Evolutionary conservation across 2,888 invertebrate species (phyloP), one percentile per base, ranked within the genome.

Genomic region (Pterostichus madidus): DNA sequence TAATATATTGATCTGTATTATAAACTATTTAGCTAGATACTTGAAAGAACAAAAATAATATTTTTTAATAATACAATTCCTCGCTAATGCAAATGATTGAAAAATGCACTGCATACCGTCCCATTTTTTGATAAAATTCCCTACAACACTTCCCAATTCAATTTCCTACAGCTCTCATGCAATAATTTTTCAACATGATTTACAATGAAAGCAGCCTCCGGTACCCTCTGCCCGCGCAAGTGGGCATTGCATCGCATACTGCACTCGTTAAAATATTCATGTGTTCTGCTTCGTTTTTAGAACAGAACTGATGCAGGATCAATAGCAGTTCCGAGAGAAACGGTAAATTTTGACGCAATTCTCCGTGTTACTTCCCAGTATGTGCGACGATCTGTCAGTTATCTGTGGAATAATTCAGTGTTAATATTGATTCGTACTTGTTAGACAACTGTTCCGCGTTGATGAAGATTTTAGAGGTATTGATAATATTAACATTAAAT

Each of bases 291-390:
- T 77, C 56, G 77, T 77, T 77, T 77, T 77, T 77, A 77, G 77
- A 11, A 77, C 77, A 77, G 35, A 53, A 75, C 52, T 77, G 77
- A 77, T 77, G 59, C 77, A 39, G 56, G 77, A 77, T 77, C 77
- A 77, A 77, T 77, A 77, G 53, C 39, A 53, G 15, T 35, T 39
- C 59, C 13, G 32, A 77, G 77, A 56, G 59, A 15, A 77, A 32
- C 59, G 35, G 39, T 24, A 59, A 77, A 77, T 46, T 77, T 56
- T 77, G 53, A 56, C 59, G 56, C 56, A 31, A 75, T 75, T 75
- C 32, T 13, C 31, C 31, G 31, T 75, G 49, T 75, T 52, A 52
- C 15, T 7, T 77, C 35, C 31, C 44, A 53, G 8, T 77, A 35
- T 59, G 15, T 39, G 59, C 59, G 77, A 39, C 56, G 56, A 76